Conservation (phyloP, 2,888 invertebrate genomes). For the Phasia obesa region DNA sequence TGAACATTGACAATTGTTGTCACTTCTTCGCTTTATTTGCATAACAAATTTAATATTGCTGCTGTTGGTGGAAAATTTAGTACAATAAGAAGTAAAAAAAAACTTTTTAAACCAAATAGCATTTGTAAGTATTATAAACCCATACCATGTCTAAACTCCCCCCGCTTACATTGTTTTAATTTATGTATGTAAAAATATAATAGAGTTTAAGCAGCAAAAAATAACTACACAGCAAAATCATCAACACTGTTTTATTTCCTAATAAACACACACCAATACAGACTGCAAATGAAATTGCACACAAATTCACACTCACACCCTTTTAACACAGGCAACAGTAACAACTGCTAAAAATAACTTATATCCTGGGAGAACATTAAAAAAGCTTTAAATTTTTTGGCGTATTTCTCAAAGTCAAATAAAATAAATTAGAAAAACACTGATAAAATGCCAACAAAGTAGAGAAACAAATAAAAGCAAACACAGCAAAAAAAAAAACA, state of each 20-base stretch:
- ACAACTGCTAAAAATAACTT: not conserved
- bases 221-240: slow-evolving; percentile 23
- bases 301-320: slow-evolving; percentile 7
- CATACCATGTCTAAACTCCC: not conserved
- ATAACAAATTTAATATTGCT: too few species aligned
- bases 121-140: not conserved
- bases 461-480: slow-evolving; percentile 4
- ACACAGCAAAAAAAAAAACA: slow-evolving; percentile 1
- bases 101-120: slow-evolving; percentile 19
- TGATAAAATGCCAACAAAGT: slow-evolving; percentile 65
- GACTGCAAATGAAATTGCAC: not conserved
- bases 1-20: slow-evolving; percentile 20
- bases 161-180: not conserved
- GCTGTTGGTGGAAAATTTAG: too few species aligned
- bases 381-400: slow-evolving; percentile 63
- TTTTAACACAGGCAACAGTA: not conserved
- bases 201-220: slow-evolving; percentile 30
- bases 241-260: slow-evolving; percentile 7
- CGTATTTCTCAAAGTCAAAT: slow-evolving; percentile 71
- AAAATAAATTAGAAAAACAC: slow-evolving; percentile 70
- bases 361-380: slow-evolving; percentile 54
- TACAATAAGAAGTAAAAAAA: not conserved
- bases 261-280: not conserved
- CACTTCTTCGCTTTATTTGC: slow-evolving; percentile 18
- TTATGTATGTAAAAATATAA: slow-evolving; percentile 26